phyloP scores from a whole-genome alignment of 1,140 invertebrate genomes.

The Meloidogyne chitwoodi region DNA sequence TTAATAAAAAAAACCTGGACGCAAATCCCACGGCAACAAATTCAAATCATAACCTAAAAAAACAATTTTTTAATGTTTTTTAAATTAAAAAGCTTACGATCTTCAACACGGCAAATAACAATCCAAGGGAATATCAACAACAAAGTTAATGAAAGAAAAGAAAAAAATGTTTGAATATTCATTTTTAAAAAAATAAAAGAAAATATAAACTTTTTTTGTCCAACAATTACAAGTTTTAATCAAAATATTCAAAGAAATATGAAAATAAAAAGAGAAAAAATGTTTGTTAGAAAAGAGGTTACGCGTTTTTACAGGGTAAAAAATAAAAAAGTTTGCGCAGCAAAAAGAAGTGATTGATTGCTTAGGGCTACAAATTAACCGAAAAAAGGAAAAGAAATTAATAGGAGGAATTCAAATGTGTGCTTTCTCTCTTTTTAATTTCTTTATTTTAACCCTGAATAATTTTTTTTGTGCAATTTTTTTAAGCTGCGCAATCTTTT shows the following conservation, averaged over 20 bases:
- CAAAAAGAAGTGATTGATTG: not conserved
- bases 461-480: not conserved
- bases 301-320: not conserved
- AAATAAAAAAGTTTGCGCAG: not conserved
- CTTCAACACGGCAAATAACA: slow-evolving; percentile 9
- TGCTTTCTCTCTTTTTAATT: too few relatives aligned
- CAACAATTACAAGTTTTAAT: not conserved
- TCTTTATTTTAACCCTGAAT: not conserved
- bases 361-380: not conserved
- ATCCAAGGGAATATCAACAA: not conserved
- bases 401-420: not conserved
- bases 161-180: not conserved
- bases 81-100: slow-evolving; percentile 22
- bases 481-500: not conserved
- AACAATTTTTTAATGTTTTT: not conserved
- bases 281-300: not conserved
- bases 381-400: not conserved
- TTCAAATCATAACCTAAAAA: slow-evolving; percentile 51
- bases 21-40: slow-evolving; percentile 53
- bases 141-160: not conserved
- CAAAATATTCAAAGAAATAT: not conserved
- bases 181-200: not conserved
- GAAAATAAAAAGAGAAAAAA: not conserved
- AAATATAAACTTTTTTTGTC: not conserved
- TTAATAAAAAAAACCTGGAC: slow-evolving; percentile 24